A percentile compares a stretch with the other conserved stretches of the same genome.
Evolutionary conservation across 2,888 invertebrate species (phyloP).

Genomic region (Patella pellucida): DNA sequence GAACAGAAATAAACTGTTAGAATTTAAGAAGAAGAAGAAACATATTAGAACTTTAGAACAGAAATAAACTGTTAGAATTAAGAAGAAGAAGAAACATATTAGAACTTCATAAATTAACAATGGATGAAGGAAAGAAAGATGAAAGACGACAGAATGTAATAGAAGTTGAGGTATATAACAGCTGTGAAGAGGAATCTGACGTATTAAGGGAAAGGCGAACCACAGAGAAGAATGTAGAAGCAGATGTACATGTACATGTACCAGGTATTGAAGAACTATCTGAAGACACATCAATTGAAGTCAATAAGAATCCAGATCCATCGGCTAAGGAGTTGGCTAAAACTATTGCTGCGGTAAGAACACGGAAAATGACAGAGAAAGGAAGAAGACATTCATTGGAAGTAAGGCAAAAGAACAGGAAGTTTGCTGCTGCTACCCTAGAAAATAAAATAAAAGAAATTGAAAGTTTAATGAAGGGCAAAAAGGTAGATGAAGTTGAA

Average conservation of each 20-base stretch:
- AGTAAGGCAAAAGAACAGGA: background rate
- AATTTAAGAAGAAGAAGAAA: no score
- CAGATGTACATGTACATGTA: no score
- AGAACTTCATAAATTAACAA: background rate
- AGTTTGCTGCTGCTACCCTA: background rate
- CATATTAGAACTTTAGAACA: background rate
- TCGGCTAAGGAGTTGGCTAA: background rate
- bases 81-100: no score
- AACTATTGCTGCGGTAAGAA: background rate
- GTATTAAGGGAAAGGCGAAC: no score
- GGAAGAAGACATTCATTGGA: conserved; percentile 4
- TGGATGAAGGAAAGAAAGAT: background rate
- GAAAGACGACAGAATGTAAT: background rate
- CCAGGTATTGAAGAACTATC: background rate
- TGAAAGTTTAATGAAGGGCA: background rate
- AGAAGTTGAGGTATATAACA: background rate
- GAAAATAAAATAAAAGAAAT: conserved; percentile 3
- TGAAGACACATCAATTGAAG: background rate
- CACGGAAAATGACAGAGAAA: background rate
- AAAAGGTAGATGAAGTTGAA: background rate
- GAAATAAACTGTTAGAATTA: background rate
- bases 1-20: background rate
- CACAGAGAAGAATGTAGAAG: no score
- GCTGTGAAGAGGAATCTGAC: no score
- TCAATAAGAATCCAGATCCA: background rate